A percentile compares a stretch with the other conserved stretches of the same genome.
These are phyloP conservation scores for Panopea generosa DNA, from an alignment of 2,888 invertebrate genomes.

Conservation along the genomic window DNA sequence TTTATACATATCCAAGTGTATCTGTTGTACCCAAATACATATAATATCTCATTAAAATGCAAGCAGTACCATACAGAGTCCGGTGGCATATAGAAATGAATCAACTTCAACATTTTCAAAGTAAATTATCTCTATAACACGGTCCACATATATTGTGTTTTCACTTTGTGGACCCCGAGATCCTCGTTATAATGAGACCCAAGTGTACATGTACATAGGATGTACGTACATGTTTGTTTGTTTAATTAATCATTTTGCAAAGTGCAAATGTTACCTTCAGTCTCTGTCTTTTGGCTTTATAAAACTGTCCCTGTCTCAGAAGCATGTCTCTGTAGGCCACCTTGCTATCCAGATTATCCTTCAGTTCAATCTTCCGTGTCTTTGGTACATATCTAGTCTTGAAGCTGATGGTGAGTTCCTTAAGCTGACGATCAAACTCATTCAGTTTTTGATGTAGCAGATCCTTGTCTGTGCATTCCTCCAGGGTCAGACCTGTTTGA, in stretches of 20 bases:
- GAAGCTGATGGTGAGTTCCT: constrained; percentile 81
- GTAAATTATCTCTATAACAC: no score
- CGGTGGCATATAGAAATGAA: no score
- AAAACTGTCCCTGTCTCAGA: constrained; percentile 76
- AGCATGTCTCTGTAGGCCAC: constrained; percentile 78
- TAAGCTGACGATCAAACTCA: constrained; percentile 80
- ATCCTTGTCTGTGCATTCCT: constrained; percentile 81
- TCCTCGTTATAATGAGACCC: no score
- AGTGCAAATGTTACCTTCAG: constrained; percentile 66
- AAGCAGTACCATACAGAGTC: no score
- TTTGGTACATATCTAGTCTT: constrained; percentile 79
- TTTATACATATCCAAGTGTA: no score
- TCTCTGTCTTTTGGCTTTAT: constrained; percentile 78
- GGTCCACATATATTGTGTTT: no score
- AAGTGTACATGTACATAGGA: no score
- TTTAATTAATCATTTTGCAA: constrained; percentile 73
- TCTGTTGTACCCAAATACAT: no score
- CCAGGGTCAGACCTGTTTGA: constrained; percentile 79
- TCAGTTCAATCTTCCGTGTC: constrained; percentile 76
- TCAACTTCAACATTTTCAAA: no score
- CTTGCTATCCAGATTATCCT: constrained; percentile 77
- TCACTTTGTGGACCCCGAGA: no score
- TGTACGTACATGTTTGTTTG: no score
- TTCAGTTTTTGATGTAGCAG: constrained; percentile 77
- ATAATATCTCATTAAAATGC: no score